These are phyloP conservation scores for Chloromyia formosa DNA, from an alignment of 2,888 invertebrate genomes.

Conservation along the genomic window DNA sequence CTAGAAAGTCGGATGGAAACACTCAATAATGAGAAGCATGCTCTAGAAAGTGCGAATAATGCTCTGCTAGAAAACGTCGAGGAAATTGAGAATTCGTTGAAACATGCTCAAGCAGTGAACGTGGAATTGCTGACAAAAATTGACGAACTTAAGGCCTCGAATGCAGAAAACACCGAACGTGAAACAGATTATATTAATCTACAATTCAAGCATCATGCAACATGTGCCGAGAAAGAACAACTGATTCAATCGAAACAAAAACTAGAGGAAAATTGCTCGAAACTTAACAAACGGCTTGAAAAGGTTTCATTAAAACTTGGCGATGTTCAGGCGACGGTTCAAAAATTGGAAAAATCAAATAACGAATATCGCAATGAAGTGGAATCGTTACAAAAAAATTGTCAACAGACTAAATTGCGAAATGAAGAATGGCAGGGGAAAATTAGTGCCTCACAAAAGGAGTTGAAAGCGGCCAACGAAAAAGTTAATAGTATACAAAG, in stretches of 20 bases:
- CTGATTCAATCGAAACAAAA: conserved; percentile 16
- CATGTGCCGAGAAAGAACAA: conserved; percentile 24
- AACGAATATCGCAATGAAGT: conserved; percentile 16
- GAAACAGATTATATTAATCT: conserved; percentile 38
- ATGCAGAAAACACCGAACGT: conserved; percentile 19
- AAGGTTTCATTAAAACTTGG: conserved; percentile 55
- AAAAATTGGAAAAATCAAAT: conserved; percentile 52
- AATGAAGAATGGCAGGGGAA: conserved; percentile 11
- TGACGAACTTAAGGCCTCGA: conserved; percentile 24
- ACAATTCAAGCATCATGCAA: conserved; percentile 10
- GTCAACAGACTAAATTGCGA: not conserved
- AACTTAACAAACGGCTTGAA: conserved; percentile 53
- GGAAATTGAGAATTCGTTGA: conserved; percentile 22
- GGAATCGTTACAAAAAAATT: conserved; percentile 26
- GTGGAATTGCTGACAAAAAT: conserved; percentile 31
- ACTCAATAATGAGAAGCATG: conserved; percentile 1
- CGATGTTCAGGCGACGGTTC: conserved; percentile 53
- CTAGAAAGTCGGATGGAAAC: not conserved
- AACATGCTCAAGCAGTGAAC: conserved; percentile 31
- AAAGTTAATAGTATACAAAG: not conserved
- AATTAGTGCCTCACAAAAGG: not conserved
- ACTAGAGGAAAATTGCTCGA: conserved; percentile 18
- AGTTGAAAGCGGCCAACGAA: conserved; percentile 22
- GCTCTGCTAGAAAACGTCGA: not conserved
- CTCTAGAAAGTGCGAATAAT: conserved; percentile 6